Evolutionary conservation across 2,888 invertebrate species (phyloP), one percentile per base, ranked within the genome.

Genomic region (Helicoverpa assulta): DNA sequence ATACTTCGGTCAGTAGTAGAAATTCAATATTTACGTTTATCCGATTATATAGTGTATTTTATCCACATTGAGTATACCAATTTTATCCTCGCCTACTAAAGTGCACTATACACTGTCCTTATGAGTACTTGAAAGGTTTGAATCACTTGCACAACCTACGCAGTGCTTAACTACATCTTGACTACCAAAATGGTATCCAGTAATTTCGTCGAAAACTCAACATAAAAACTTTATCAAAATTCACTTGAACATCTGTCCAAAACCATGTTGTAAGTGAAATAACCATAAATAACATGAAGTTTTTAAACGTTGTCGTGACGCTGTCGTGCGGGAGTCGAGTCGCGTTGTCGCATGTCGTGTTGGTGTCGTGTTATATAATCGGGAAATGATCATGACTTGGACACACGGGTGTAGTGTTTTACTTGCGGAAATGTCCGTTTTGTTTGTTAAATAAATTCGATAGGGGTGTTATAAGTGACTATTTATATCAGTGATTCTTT

Each of bases 341-440:
- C 40, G 40, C 47, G 60, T 5, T 19, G 26, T 61, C 57, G 63
- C 26, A 26, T 26, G 26, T 26, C 26, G 26, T 54, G 43, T 61
- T 60, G 58, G 16, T 19, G 50, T 82, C 64, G 69, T 69, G 81
- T 82, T 61, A 74, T 65, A 76, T 81, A 85, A 86, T 81, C 80
- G 81, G 73, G 80, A 78, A 78, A 78, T 80, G 77, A 81, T 82
- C 78, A 85, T 81, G 80, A 73, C 66, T 59, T 43, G 8, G 55
- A 81, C 80, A 78, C 69, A 81, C 72, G 50, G 77, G 6, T 50
- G 5, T 12, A 3, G 12, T 68, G 55, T 14, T 61, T 58, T 18
- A 54, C 29, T n/a, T 40, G n/a, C 60, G 2, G 29, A 40, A 21
- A 56, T 5, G 29, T 29, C 12, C 4, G 16, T 1, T 10, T 14